Evolutionary conservation across 2,113 vertebrate genomes (phyloP).

Genomic region (Epinephelus lanceolatus): DNA sequence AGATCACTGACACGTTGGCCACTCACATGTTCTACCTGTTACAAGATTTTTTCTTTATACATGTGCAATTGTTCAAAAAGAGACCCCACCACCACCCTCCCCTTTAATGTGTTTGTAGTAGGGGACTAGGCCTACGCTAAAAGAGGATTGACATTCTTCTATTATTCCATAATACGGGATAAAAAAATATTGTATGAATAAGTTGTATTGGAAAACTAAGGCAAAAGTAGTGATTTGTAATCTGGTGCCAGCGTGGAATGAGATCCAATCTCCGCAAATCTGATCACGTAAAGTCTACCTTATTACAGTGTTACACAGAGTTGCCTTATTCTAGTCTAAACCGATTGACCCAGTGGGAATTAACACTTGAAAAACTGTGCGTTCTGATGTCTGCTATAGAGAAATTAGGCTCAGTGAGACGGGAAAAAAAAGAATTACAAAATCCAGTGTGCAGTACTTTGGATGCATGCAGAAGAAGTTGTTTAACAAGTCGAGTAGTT

Average conservation of each 20-base stretch:
- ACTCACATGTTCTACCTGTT: constrained; percentile 59
- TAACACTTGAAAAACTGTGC: constrained; percentile 4
- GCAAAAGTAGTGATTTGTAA: constrained; percentile 36
- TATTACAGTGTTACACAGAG: constrained; percentile 33
- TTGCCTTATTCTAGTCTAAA: constrained; percentile 38
- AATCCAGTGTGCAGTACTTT: neutral
- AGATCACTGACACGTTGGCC: constrained; percentile 52
- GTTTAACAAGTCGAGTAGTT: constrained; percentile 35
- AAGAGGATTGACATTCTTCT: constrained; percentile 40
- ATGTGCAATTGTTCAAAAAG: constrained; percentile 8
- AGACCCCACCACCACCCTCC: neutral
- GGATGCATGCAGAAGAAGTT: neutral
- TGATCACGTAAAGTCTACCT: constrained; percentile 44
- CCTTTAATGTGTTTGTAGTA: neutral
- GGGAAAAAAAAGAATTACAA: neutral
- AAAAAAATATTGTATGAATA: constrained; percentile 9
- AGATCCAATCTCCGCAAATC: constrained; percentile 61
- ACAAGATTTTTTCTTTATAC: constrained; percentile 7
- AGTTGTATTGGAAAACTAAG: constrained; percentile 12
- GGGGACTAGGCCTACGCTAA: neutral
- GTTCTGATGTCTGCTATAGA: neutral
- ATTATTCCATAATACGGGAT: constrained; percentile 22
- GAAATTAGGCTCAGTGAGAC: constrained; percentile 1
- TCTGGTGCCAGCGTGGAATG: constrained; percentile 50
- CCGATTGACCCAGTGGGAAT: constrained; percentile 15